Evolutionary conservation across 1,140 invertebrate species (phyloP).

Genomic region (Meloidogyne exigua): DNA sequence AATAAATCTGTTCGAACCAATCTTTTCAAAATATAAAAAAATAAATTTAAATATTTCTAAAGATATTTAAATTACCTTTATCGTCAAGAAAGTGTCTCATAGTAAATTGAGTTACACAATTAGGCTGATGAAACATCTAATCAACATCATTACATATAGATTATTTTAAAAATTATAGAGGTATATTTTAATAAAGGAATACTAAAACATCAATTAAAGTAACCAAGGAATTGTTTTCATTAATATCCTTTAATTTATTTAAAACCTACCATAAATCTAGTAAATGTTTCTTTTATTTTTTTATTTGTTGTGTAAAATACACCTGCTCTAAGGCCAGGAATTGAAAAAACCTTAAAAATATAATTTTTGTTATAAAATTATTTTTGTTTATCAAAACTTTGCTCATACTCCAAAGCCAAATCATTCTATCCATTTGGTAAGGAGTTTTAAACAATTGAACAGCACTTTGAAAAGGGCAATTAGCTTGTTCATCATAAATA

Average conservation of each 20-base stretch:
- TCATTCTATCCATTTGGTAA: conserved; percentile 29
- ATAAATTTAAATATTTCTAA: not conserved
- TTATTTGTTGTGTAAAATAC: conserved; percentile 43
- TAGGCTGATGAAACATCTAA: conserved; percentile 48
- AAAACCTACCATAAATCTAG: conserved; percentile 35
- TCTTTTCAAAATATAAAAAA: conserved; percentile 27
- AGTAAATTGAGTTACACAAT: conserved; percentile 50
- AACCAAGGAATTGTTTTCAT: no score
- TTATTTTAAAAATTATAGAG: no score
- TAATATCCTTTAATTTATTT: no score
- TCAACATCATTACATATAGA: not conserved
- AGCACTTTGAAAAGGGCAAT: conserved; percentile 37
- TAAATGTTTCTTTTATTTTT: conserved; percentile 26
- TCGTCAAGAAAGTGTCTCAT: conserved; percentile 41
- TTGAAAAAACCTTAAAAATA: conserved; percentile 40
- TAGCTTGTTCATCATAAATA: conserved; percentile 37
- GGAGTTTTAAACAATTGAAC: conserved; percentile 35
- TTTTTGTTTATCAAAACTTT: conserved; percentile 33
- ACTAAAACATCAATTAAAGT: no score
- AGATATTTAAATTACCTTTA: conserved; percentile 21
- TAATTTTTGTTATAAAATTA: conserved; percentile 3
- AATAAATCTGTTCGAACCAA: conserved; percentile 44
- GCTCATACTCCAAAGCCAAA: conserved; percentile 49
- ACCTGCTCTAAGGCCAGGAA: conserved; percentile 43
- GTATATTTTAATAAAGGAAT: no score